Percentiles rank a stretch among this genome's conserved stretches.
These are phyloP conservation scores for Agrochola litura DNA, from an alignment of 2,888 invertebrate species.

Conservation along the genomic window DNA sequence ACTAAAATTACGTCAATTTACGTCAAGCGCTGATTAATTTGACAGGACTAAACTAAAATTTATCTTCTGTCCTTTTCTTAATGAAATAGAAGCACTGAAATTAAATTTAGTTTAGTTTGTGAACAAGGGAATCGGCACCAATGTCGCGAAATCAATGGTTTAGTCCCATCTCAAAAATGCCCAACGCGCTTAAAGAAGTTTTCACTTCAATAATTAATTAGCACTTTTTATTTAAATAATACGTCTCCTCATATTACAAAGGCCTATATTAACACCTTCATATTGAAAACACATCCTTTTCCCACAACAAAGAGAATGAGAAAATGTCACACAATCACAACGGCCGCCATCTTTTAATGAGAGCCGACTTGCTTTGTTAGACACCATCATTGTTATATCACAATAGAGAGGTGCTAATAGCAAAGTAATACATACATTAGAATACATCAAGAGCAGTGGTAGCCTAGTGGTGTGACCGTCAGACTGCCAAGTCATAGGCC, in stretches of 20 bases:
- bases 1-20: no score
- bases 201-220: neutral
- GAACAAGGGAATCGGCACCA: no score
- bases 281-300: neutral
- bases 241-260: neutral
- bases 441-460: neutral
- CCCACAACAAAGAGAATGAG: neutral
- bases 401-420: slow-evolving; percentile 26
- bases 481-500: no score
- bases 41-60: no score
- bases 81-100: no score
- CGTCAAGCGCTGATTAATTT: no score
- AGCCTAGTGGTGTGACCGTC: no score
- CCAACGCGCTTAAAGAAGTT: no score
- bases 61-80: no score
- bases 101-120: no score
- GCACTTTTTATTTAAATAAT: neutral
- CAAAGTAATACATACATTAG: slow-evolving; percentile 6
- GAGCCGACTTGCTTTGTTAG: slow-evolving; percentile 33
- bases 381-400: slow-evolving; percentile 21
- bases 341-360: slow-evolving; percentile 13
- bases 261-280: neutral
- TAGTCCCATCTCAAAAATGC: no score
- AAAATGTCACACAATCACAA: slow-evolving; percentile 1
- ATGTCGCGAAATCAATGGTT: no score